Evolutionary conservation across 2,888 invertebrate species (phyloP), one percentile per base, ranked within the genome.

Genomic region (Ophioninae sp.): DNA sequence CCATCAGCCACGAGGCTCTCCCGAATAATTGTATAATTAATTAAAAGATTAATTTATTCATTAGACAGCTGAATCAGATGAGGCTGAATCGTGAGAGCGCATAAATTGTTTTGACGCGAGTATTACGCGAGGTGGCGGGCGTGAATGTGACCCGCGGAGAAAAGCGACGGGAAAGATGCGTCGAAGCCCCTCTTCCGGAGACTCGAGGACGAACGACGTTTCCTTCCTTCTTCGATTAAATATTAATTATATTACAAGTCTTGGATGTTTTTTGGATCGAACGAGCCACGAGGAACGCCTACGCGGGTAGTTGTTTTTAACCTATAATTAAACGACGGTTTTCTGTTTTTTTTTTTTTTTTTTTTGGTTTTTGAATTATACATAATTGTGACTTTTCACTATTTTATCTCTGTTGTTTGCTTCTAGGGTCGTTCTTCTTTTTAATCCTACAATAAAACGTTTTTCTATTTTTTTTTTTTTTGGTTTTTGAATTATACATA

Each of bases 11-110:
- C 79, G 22, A 20, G 30, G 17, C 8, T 6, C 68, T 68, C 61
- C 17, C 68, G 78, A 82, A 82, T 82, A 82, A 82, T 78, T 82
- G 68, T 74, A 73, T 78, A 78, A 82, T 78, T 82, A 78, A 82
- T 82, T 78, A n/a, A 58, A 58, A 74, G 68, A 78, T 82, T 68
- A 68, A 82, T 82, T 82, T 82, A 82, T 82, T 78, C 82, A 78
- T 81, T 77, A 74, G 59, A 20, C 59, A 44, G 37, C 56, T n/a
- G n/a, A n/a, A n/a, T n/a, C n/a, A n/a, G n/a, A n/a, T n/a, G 30
- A 20, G 61, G 68, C 30, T 20, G 63, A 69, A 39, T 78, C 78
- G 68, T 69, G 78, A 67, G 68, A 67, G 68, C 39, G 77, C 72
- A 78, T 82, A 82, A 82, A 51, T 81, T 81, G 56, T 77, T 20